Percentiles rank a stretch among this genome's conserved stretches.
phyloP scores from a whole-genome alignment of 2,888 invertebrate species.

The Conomelus anceps region DNA sequence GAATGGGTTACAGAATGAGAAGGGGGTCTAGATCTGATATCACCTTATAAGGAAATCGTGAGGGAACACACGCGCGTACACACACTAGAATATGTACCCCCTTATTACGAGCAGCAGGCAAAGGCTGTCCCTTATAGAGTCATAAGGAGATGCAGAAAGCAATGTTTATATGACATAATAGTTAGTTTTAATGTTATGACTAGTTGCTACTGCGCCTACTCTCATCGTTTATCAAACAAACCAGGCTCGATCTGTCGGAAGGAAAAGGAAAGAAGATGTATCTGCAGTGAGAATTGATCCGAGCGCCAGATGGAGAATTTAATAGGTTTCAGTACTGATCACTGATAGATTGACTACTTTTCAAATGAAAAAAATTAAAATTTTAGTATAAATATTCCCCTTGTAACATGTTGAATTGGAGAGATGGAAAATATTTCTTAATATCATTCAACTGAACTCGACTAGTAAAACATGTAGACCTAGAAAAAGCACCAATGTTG shows the following conservation, averaged over 20 bases:
- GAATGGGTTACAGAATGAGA: not conserved
- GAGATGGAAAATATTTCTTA: too few species aligned
- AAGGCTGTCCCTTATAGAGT: not conserved
- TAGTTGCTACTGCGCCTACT: not conserved
- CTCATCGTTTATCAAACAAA: not conserved
- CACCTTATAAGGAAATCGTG: not conserved
- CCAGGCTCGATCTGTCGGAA: not conserved
- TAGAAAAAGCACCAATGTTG: too few species aligned
- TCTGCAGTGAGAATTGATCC: not conserved
- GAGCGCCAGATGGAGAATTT: not conserved
- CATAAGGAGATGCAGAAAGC: not conserved
- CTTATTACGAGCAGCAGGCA: not conserved
- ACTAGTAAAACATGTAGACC: too few species aligned
- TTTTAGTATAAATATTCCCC: too few species aligned
- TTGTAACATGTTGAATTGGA: too few species aligned
- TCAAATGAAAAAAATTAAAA: not conserved
- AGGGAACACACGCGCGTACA: not conserved
- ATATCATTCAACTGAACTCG: too few species aligned
- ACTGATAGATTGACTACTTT: not conserved
- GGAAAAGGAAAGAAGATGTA: not conserved
- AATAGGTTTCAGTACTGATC: not conserved
- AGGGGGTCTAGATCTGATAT: not conserved
- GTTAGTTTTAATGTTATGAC: not conserved
- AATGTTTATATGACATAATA: not conserved
- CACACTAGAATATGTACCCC: not conserved